Evolutionary conservation across 2,797 vertebrate species (phyloP), one percentile per base, ranked within the genome.

Genomic region (Anolis apletophallus): DNA sequence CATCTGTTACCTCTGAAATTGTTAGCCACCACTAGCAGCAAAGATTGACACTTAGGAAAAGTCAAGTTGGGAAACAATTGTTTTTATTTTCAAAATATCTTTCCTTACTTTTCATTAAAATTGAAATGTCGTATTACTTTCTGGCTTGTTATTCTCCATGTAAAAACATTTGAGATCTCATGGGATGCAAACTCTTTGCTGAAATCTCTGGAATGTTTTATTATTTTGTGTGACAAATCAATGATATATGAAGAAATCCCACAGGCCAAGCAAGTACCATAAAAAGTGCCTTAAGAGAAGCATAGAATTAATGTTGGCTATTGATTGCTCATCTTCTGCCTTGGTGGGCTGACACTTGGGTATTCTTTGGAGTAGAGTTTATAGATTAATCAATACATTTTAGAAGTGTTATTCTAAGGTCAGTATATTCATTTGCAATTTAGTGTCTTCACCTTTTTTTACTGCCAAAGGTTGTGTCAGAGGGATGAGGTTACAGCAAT

Each of bases 341-440:
- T 77, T 26, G 32, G 64, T 40, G 55, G 46, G 40, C 64, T 85
- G 54, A 81, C 79, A 77, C 40, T 23, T 12, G 52, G 68, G 40
- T 61, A 85, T 64, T 81, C 61, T 72, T 85, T 72, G 81, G 17
- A 46, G 55, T 36, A 67, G 57, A 81, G 54, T 32, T 72, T 85
- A 88, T 85, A 32, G 73, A 40, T 72, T 52, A 54, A 81, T 81
- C 87, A 82, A 72, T 85, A 72, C 84, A 85, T 72, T 77, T 82
- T 72, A 54, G 72, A 64, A 32, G 52, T 85, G 32, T 78, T 88
- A 82, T 77, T 82, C 80, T 88, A 61, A 74, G 79, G 79, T 69
- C 36, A 85, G 21, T 64, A 59, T 50, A 40, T 81, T 88, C 79
- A 55, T 85, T 88, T 77, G 36, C 54, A 82, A 82, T 77, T 61